Base-by-base conservation (phyloP, 2,888 invertebrate species). In the Watsonalla binaria region DNA sequence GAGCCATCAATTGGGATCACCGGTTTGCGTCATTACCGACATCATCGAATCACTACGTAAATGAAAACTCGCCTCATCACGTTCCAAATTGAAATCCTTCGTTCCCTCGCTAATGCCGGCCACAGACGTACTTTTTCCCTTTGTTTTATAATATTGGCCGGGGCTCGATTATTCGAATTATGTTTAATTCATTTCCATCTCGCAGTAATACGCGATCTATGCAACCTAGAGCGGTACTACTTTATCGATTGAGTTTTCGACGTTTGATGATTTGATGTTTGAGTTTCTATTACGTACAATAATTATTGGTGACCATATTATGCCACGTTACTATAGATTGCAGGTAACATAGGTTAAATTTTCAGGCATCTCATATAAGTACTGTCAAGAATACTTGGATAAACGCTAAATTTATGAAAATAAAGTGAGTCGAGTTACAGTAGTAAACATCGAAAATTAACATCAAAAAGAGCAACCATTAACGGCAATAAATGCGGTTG, bases 11-110 rank as follows among this genome's bases (percentile, higher is more conserved):
- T 60, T 55, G 56, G 59, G 65, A 72, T 65, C 72, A 71, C 68
- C 59, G 63, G 63, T 68, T 65, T 60, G 66, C 66, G 68, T 78
- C 75, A 79, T 78, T 77, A 78, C 78, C 58, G 71, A 63, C 68
- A 70, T 74, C 76, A 75, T 76, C 78, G 76, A 73, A 74, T 74
- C 72, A 68, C 72, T 66, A 80, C 80, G 75, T 83, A 88, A 86
- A 88, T 87, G 86, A 87, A 88, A 86, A 83, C 84, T 82, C 82
- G 83, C 79, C 84, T 84, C 88, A 90, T 91, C 91, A 90, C 91
- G 91, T 91, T 87, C 88, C 84, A 87, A 89, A 90, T 90, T 91
- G 90, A 87, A 91, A 91, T 91, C 89, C 87, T 84, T 82, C 80
- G 76, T 82, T 81, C 81, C 82, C 81, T 78, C 82, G 72, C 72